Evolutionary conservation across 2,113 vertebrate genomes (phyloP).

Genomic region (Condylura cristata): DNA sequence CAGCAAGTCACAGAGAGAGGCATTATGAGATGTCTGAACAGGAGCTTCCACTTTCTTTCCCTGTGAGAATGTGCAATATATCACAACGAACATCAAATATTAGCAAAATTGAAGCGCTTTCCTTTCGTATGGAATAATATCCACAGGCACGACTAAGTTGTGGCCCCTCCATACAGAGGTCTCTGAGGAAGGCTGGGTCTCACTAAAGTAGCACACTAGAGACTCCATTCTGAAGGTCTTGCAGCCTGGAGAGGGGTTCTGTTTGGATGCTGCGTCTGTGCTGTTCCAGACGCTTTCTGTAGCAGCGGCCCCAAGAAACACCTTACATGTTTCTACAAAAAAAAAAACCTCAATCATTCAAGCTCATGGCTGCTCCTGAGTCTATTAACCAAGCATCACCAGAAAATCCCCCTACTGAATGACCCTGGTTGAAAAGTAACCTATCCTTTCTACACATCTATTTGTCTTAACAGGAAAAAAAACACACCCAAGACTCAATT

Average conservation of each 20-base stretch:
- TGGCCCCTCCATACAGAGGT: not conserved
- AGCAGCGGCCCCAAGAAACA: not conserved
- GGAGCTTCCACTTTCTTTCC: not conserved
- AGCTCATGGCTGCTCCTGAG: too few species aligned
- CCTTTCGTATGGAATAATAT: constrained; percentile 26
- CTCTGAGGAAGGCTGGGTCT: not conserved
- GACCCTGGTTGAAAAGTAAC: not conserved
- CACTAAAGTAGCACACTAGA: not conserved
- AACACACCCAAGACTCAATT: not conserved
- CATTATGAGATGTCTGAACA: not conserved
- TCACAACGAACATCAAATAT: constrained; percentile 18
- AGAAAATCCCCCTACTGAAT: not conserved
- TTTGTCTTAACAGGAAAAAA: not conserved
- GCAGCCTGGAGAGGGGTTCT: not conserved
- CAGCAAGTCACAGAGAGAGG: not conserved
- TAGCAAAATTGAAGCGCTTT: constrained; percentile 51
- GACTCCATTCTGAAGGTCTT: not conserved
- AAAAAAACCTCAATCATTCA: not conserved
- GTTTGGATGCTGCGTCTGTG: not conserved
- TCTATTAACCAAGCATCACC: not conserved
- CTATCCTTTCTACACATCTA: not conserved
- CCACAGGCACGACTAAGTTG: not conserved
- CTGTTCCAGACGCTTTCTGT: not conserved
- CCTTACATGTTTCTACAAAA: not conserved
- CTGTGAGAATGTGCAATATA: not conserved